These are phyloP conservation scores for Enteromius trimaculatus DNA, from an alignment of 2,797 vertebrate genomes.

Conservation along the genomic window DNA sequence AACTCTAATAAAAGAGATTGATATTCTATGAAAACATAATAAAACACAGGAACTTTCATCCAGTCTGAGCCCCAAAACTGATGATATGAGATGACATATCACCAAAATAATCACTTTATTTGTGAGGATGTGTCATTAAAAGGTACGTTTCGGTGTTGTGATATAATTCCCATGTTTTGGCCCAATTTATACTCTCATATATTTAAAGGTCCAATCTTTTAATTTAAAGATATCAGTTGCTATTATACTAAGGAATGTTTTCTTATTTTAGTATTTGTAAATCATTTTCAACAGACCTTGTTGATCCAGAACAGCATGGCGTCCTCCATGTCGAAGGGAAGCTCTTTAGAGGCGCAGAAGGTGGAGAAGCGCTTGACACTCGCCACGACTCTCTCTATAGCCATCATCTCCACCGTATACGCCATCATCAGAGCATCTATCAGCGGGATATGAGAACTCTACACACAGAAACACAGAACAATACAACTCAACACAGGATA, in stretches of 20 bases:
- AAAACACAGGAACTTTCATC: neutral
- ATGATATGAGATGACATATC: neutral
- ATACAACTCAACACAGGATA: neutral
- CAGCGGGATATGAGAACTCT: constrained; percentile 94
- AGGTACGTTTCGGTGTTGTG: neutral
- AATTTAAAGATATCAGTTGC: neutral
- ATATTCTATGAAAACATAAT: neutral
- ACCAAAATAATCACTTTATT: neutral
- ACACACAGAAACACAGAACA: constrained; percentile 32
- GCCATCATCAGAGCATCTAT: constrained; percentile 96
- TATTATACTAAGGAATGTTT: neutral
- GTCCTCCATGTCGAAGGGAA: constrained; percentile 92
- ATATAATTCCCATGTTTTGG: neutral
- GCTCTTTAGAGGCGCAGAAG: constrained; percentile 91
- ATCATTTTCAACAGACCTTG: constrained; percentile 78
- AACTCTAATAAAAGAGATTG: neutral
- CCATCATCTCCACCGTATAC: constrained; percentile 93
- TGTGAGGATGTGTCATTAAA: neutral
- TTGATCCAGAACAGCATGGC: constrained; percentile 98
- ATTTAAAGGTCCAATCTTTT: neutral
- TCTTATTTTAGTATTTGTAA: neutral
- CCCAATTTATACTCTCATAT: too few species aligned
- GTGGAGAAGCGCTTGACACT: constrained; percentile 92
- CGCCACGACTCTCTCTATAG: constrained; percentile 90
- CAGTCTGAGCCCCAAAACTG: neutral